phyloP scores from a whole-genome alignment of 2,888 invertebrate genomes.

The Didymodactylos carnosus region DNA sequence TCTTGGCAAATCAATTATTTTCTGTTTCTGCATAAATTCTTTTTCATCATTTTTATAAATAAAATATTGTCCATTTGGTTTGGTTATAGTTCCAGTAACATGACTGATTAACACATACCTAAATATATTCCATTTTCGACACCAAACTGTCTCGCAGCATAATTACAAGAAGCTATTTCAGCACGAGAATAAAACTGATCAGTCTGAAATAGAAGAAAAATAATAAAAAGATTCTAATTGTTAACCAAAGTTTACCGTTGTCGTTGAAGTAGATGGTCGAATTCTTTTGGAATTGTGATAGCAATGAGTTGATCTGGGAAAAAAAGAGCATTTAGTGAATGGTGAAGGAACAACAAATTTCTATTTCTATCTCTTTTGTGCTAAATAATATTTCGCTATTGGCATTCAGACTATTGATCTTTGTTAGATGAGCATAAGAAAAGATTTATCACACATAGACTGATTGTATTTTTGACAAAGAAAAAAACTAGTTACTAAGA shows the following conservation, averaged over 20 bases:
- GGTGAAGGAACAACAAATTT: too few relatives aligned
- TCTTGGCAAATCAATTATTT: background rate
- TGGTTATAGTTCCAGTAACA: too few relatives aligned
- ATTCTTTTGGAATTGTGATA: conserved; percentile 33
- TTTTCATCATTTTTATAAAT: conserved; percentile 34
- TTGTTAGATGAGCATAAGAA: too few relatives aligned
- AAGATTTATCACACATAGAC: too few relatives aligned
- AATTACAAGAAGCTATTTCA: conserved; percentile 87
- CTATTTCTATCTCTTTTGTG: too few relatives aligned
- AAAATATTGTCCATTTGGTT: conserved; percentile 71
- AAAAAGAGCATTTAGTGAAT: too few relatives aligned
- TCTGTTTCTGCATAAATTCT: conserved; percentile 9
- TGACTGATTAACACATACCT: too few relatives aligned
- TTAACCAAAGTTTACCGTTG: conserved; percentile 20
- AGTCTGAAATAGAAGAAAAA: too few relatives aligned
- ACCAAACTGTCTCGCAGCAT: conserved; percentile 70
- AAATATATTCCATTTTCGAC: conserved; percentile 84
- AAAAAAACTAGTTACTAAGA: too few relatives aligned
- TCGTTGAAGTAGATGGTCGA: conserved; percentile 12
- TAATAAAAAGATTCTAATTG: conserved; percentile 19
- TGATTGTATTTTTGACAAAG: too few relatives aligned
- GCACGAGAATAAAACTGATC: conserved; percentile 47
- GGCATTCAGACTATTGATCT: too few relatives aligned
- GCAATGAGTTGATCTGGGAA: conserved; percentile 39
- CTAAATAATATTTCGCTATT: too few relatives aligned